phyloP scores from a whole-genome alignment of 92 coral and sea anemone genomes.

The Hydrozoanthus gracilis region DNA sequence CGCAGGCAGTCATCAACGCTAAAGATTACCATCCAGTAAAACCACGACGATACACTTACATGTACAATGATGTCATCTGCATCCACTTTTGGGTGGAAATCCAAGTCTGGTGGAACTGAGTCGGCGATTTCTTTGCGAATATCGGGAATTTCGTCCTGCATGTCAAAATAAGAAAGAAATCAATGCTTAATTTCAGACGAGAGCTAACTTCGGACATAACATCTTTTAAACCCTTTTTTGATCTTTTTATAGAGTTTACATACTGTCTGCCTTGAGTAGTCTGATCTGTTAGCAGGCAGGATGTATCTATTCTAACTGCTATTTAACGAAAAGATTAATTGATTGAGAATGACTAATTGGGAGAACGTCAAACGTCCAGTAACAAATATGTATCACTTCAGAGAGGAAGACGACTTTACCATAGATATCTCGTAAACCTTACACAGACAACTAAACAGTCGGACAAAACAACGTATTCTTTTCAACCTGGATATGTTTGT shows the following conservation, averaged over 20 bases:
- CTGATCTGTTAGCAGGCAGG: no score
- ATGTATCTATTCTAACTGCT: no score
- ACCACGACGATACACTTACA: constrained; percentile 46
- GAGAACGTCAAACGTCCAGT: no score
- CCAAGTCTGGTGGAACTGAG: constrained; percentile 53
- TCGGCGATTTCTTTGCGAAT: constrained; percentile 62
- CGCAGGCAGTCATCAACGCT: background rate
- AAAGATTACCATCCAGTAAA: no score
- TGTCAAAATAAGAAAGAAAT: background rate
- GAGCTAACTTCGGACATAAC: no score
- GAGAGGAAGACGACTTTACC: no score
- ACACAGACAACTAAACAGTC: background rate
- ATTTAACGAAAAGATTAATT: no score
- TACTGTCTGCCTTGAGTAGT: background rate
- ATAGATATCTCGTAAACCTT: no score
- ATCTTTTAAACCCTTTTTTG: background rate
- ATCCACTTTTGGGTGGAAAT: constrained; percentile 46
- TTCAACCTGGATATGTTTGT: background rate
- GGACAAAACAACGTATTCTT: background rate
- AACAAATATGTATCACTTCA: no score
- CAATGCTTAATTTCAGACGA: background rate
- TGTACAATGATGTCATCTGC: constrained; percentile 75
- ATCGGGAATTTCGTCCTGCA: constrained; percentile 76
- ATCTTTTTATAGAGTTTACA: background rate
- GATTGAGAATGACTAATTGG: no score